Evolutionary conservation across 35 echinoderm and acorn worm species (phyloP), one percentile per base, ranked within the genome.

Genomic region (Lytechinus pictus): DNA sequence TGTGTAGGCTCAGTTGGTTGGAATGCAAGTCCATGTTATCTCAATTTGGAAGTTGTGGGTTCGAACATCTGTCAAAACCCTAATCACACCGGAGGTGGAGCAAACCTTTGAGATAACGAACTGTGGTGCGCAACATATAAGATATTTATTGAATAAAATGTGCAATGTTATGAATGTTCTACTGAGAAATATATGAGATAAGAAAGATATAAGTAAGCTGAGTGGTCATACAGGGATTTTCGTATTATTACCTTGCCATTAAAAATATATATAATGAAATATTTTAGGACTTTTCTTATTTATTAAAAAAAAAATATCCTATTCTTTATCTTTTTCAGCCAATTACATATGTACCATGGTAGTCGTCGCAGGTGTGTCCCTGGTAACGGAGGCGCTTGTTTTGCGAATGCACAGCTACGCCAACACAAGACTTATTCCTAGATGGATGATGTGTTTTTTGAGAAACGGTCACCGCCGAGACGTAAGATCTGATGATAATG

Each of bases 331-430:
- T 1, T 12, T 94, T 61, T 52, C 27, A 90, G 88, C 88, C 9
- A 90, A 90, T 54, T 90, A 90, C 88, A 90, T 90, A 21, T 90
- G 88, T 54, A 33, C 21, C 9, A 90, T 90, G 88, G 27, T 90
- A 33, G 21, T 90, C 8, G 29, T 90, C 3, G 88, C 88, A 8
- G 33, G 88, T 33, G 14, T 33, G 13, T 90, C 88, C 29, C 88
- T 90, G 5, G 21, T 54, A 10, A 6, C 52, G 9, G 88, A 90
- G 28, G 88, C 88, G 13, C 10, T 90, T 9, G 88, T 90, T 28
- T 33, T 90, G 12, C 88, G 88, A 8, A 90, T 90, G 88, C 52
- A 90, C 88, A 90, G 24, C 88, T 10, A 12, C 1, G 88, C 14
- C 52, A 54, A 90, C 88, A 44, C 6, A 28, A 90, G 28, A 10